These are phyloP conservation scores for Xiphorhynchus erythropygius DNA, from an alignment of 2,797 vertebrate genomes.

Conservation along the genomic window DNA sequence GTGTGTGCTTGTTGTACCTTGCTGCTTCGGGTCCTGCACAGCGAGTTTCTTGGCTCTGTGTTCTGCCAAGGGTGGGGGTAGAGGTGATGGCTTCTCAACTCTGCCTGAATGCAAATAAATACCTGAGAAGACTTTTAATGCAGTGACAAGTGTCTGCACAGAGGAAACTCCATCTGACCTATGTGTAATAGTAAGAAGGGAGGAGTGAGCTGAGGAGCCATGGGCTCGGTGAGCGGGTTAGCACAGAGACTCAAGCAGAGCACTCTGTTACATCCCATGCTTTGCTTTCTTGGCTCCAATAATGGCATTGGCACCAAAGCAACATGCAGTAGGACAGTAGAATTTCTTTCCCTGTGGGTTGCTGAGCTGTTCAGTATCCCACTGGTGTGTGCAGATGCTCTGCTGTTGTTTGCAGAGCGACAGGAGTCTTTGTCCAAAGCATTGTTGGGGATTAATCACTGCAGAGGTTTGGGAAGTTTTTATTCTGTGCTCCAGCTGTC, in stretches of 20 bases:
- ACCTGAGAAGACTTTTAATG: neutral
- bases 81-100: neutral
- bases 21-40: neutral
- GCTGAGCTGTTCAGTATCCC: neutral
- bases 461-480: neutral
- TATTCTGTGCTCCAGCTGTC: neutral
- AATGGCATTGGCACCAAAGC: neutral
- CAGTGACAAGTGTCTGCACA: neutral
- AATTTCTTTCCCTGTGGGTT: neutral
- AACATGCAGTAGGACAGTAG: neutral
- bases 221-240: neutral
- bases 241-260: fast-evolving
- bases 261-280: neutral
- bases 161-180: neutral
- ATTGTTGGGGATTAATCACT: neutral
- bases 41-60: neutral
- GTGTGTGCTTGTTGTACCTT: neutral
- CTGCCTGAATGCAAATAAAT: neutral
- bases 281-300: neutral
- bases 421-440: neutral
- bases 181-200: neutral
- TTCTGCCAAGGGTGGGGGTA: neutral
- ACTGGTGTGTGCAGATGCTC: neutral
- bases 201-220: neutral
- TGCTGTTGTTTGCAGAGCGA: neutral